A percentile compares a stretch with the other conserved stretches of the same genome.
Conservation (phyloP, 2,888 invertebrate genomes). For the Melipona beecheii region DNA sequence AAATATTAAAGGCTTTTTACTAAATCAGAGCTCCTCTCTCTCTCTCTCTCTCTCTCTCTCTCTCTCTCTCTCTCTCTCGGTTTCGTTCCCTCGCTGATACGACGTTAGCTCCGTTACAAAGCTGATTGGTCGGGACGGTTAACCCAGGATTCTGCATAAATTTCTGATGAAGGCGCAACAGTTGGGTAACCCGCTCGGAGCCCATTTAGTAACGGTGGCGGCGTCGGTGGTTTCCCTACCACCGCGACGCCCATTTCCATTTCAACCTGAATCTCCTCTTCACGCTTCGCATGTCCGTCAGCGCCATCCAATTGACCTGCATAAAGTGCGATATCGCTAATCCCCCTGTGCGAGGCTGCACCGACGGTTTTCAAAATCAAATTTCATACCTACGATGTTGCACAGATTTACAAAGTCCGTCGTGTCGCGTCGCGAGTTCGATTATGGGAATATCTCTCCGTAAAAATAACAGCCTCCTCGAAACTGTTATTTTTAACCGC, state of each 20-base stretch:
- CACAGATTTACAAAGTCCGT: not conserved
- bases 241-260: slow-evolving; percentile 68
- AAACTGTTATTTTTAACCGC: too few relatives aligned
- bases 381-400: not conserved
- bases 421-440: not conserved
- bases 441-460: not conserved
- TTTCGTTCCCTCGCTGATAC: slow-evolving; percentile 59
- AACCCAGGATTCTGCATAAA: slow-evolving; percentile 79
- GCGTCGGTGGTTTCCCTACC: slow-evolving; percentile 62
- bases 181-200: slow-evolving; percentile 77
- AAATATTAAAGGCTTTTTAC: slow-evolving; percentile 76
- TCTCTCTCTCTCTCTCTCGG: slow-evolving; percentile 47
- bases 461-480: not conserved
- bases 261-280: slow-evolving; percentile 68
- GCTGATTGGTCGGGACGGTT: slow-evolving; percentile 78
- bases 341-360: slow-evolving; percentile 31
- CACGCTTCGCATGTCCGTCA: slow-evolving; percentile 64
- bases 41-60: slow-evolving; percentile 25
- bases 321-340: slow-evolving; percentile 64
- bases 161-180: slow-evolving; percentile 82
- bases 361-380: slow-evolving; percentile 29
- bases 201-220: slow-evolving; percentile 71
- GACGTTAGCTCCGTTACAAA: slow-evolving; percentile 74
- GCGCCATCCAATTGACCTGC: slow-evolving; percentile 60
- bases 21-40: slow-evolving; percentile 60